phyloP scores from a whole-genome alignment of 2,888 invertebrate genomes.

The Criorhina ranunculi region DNA sequence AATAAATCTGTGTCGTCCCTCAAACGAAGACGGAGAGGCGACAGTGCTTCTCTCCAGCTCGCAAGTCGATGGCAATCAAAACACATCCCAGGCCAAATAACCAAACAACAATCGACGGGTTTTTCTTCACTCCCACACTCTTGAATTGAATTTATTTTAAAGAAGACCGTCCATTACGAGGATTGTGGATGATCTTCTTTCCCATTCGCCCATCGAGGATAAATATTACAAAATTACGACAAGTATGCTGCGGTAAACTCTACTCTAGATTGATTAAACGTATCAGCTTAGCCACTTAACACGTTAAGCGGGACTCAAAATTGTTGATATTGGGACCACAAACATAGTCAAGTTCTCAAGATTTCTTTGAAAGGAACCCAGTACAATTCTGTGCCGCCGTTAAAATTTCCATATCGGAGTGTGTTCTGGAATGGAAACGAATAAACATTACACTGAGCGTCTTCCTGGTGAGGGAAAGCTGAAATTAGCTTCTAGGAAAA shows the following conservation, averaged over 20 bases:
- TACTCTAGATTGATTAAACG: slow-evolving; percentile 29
- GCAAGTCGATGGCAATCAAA: slow-evolving; percentile 35
- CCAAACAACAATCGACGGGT: neutral
- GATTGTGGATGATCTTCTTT: neutral
- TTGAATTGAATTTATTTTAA: neutral
- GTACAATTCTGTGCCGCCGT: too few relatives aligned
- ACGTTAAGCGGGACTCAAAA: slow-evolving; percentile 2
- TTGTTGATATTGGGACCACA: slow-evolving; percentile 23
- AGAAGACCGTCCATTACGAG: neutral
- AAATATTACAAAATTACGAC: neutral
- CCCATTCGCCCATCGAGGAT: slow-evolving; percentile 1
- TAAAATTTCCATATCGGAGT: slow-evolving; percentile 17
- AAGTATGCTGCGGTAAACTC: slow-evolving; percentile 6
- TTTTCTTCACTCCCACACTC: neutral
- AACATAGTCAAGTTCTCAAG: slow-evolving; percentile 8
- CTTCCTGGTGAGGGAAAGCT: neutral
- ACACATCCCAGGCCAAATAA: slow-evolving; percentile 10
- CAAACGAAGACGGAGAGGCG: neutral
- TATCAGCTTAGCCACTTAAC: slow-evolving; percentile 23
- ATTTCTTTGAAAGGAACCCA: neutral
- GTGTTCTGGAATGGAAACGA: slow-evolving; percentile 34
- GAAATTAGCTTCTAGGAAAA: slow-evolving; percentile 22
- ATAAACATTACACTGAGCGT: slow-evolving; percentile 28
- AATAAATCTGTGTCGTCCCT: slow-evolving; percentile 28
- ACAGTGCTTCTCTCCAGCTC: slow-evolving; percentile 7